Evolutionary conservation across 2,888 invertebrate species (phyloP).

Genomic region (Agrotis clavis): DNA sequence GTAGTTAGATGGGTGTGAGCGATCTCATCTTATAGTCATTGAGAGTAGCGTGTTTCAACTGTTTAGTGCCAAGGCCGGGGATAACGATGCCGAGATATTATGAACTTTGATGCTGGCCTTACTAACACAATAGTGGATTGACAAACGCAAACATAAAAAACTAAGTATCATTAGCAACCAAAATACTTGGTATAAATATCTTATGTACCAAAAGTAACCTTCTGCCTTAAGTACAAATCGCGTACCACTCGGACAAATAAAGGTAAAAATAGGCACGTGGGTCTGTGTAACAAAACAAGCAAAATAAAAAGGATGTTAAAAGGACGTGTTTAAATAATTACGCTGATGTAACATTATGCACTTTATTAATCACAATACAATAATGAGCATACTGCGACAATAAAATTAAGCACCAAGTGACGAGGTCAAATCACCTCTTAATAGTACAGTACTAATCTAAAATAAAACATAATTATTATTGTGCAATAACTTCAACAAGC

Average conservation of each 20-base stretch:
- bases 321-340: conserved; percentile 69
- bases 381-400: conserved; percentile 44
- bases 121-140: background rate
- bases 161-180: background rate
- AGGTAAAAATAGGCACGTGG: conserved; percentile 67
- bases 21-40: background rate
- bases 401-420: conserved; percentile 64
- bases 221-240: conserved; percentile 1
- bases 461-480: conserved; percentile 45
- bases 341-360: conserved; percentile 60
- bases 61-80: conserved; percentile 17
- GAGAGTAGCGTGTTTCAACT: background rate
- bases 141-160: background rate
- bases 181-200: background rate
- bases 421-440: conserved; percentile 33
- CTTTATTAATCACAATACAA: conserved; percentile 72
- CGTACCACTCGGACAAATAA: conserved; percentile 19
- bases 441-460: conserved; percentile 33
- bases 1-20: background rate
- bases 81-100: conserved; percentile 18
- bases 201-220: background rate
- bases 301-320: conserved; percentile 50
- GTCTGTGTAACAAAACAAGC: conserved; percentile 70
- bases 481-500: conserved; percentile 54
- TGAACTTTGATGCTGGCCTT: conserved; percentile 10